Conservation (phyloP, 1,140 invertebrate genomes). For the Spodoptera frugiperda region DNA sequence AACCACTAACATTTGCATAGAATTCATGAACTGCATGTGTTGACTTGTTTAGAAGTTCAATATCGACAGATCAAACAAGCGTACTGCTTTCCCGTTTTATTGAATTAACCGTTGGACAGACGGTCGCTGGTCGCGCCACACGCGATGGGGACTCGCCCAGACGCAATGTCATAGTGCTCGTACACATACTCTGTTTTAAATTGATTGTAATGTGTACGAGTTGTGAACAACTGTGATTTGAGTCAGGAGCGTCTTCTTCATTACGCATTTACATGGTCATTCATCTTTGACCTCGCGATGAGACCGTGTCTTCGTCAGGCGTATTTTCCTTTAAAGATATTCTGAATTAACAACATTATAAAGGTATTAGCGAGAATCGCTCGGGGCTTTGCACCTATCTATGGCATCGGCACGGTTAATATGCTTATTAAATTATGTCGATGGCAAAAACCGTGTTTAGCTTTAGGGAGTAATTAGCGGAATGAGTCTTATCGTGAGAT, state of each 20-base stretch:
- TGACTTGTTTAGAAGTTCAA: slow-evolving; percentile 60
- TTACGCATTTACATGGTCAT: slow-evolving; percentile 81
- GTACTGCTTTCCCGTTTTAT: slow-evolving; percentile 66
- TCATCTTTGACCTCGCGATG: slow-evolving; percentile 79
- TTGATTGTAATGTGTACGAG: slow-evolving; percentile 82
- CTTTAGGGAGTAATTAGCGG: slow-evolving; percentile 85
- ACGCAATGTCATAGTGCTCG: slow-evolving; percentile 69
- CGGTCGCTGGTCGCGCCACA: slow-evolving; percentile 66
- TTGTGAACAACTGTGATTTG: slow-evolving; percentile 79
- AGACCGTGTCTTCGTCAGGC: slow-evolving; percentile 55
- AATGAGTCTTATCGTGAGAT: slow-evolving; percentile 80
- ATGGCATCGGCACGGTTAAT: slow-evolving; percentile 79
- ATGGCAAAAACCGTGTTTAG: slow-evolving; percentile 81
- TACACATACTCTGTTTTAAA: slow-evolving; percentile 75
- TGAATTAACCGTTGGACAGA: slow-evolving; percentile 65
- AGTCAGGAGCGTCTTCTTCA: slow-evolving; percentile 78
- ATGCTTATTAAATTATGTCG: slow-evolving; percentile 84
- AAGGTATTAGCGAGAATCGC: slow-evolving; percentile 73
- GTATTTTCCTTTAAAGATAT: slow-evolving; percentile 55
- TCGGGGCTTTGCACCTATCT: slow-evolving; percentile 74
- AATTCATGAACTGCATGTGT: slow-evolving; percentile 49
- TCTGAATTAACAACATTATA: slow-evolving; percentile 68
- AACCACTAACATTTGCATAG: slow-evolving; percentile 48
- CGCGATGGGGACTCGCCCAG: slow-evolving; percentile 71
- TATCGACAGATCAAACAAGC: slow-evolving; percentile 53